Evolutionary conservation across 64 coral and sea anemone genomes (phyloP).

Genomic region (Actinia equina): DNA sequence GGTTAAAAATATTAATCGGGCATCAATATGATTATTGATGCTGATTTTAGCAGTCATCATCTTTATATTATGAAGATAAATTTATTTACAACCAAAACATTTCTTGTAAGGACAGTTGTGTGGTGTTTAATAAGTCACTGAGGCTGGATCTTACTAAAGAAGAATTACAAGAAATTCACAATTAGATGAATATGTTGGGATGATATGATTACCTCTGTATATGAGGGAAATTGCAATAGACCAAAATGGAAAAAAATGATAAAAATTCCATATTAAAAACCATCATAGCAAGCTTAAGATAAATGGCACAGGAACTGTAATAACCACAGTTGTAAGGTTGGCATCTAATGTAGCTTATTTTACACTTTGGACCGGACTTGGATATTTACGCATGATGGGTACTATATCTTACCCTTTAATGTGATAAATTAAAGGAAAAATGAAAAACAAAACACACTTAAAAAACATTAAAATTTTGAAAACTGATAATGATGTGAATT

Average conservation of each 20-base stretch:
- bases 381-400: background rate
- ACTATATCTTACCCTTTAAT: background rate
- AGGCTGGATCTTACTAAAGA: too few species aligned
- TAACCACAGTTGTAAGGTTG: slow-evolving; percentile 26
- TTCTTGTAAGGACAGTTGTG: background rate
- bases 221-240: background rate
- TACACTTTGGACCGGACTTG: slow-evolving; percentile 1
- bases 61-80: too few species aligned
- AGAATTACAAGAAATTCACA: background rate
- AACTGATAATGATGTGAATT: background rate
- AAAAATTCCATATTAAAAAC: background rate
- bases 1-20: too few species aligned
- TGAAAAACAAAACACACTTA: background rate
- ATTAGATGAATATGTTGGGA: background rate
- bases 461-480: background rate
- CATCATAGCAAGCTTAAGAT: slow-evolving; percentile 18
- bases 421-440: background rate
- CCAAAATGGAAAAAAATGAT: background rate
- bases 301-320: slow-evolving; percentile 9
- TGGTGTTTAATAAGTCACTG: too few species aligned
- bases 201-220: background rate
- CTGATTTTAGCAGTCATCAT: too few species aligned
- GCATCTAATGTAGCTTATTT: background rate
- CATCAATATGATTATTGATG: too few species aligned
- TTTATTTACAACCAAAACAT: background rate